Evolutionary conservation across 1,140 invertebrate species (phyloP), one percentile per base, ranked within the genome.

Genomic region (Drosophila chauvacae): DNA sequence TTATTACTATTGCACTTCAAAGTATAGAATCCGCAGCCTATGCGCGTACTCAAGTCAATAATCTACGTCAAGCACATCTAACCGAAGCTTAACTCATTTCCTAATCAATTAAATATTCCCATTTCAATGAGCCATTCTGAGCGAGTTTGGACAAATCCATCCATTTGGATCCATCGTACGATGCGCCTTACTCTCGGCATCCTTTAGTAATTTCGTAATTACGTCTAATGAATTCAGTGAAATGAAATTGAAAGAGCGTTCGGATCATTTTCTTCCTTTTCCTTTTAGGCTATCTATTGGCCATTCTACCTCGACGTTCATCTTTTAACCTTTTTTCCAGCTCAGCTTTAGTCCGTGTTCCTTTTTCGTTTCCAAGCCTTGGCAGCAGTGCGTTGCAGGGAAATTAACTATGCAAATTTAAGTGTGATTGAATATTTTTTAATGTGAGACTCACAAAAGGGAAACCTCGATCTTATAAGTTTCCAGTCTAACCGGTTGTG

Each of bases 81-180:
- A 77, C 77, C 77, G 51, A 35, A 59, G 50, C 77, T 74, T 69
- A 77, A 65, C 84, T 87, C 68, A 87, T 87, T 83, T 80, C 77
- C 68, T 80, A 87, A 87, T 87, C 84, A 87, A 87, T 87, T 87
- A 83, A 87, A 83, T 87, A 87, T 87, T 87, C 72, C 35, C 62
- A 87, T 82, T 80, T 68, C 55, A 41, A 60, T 51, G 53, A 42
- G 57, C 44, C 37, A 45, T 44, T 20, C 39, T 5, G 42, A 10
- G 4, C 35, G 14, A 37, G 39, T 45, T 39, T 47, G 26, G 37
- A 44, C 35, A 42, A 13, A 44, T n/a, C 4, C 35, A 13, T 37
- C 11, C 11, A 37, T 10, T 5, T 58, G n/a, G 18, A 26, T 33
- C 14, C 33, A 39, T 39, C 33, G 9, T 16, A 14, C 30, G 18